Evolutionary conservation across 2,888 invertebrate genomes (phyloP).

Genomic region (Parnassius mnemosyne): DNA sequence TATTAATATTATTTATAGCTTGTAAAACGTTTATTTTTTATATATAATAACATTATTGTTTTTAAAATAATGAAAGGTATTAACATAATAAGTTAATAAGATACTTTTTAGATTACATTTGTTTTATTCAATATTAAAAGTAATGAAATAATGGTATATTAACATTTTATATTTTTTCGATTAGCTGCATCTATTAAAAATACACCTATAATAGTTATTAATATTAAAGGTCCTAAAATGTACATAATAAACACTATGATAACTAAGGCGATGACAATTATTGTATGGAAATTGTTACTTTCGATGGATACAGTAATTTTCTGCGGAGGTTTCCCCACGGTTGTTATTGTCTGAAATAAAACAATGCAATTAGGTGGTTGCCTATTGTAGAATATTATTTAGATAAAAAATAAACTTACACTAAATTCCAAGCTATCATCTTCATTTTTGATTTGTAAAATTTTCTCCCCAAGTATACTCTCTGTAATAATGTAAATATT

Average conservation of each 20-base stretch:
- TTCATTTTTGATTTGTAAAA: constrained; percentile 55
- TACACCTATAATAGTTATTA: constrained; percentile 15
- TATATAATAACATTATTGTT: too few relatives aligned
- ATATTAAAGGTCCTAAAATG: constrained; percentile 48
- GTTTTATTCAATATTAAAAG: too few relatives aligned
- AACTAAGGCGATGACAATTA: constrained; percentile 46
- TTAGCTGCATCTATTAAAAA: background rate
- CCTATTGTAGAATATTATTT: background rate
- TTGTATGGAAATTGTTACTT: constrained; percentile 40
- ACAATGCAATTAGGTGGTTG: constrained; percentile 2
- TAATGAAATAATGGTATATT: too few relatives aligned
- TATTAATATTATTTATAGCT: too few relatives aligned
- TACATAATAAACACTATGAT: constrained; percentile 48
- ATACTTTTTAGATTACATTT: too few relatives aligned
- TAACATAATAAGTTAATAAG: too few relatives aligned
- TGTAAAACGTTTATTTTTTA: too few relatives aligned
- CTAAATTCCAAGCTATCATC: constrained; percentile 57
- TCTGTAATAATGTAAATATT: constrained; percentile 41
- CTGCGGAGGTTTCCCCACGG: constrained; percentile 50
- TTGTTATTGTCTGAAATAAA: constrained; percentile 55
- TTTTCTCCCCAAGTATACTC: constrained; percentile 63
- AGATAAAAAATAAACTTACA: constrained; percentile 43
- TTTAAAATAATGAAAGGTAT: too few relatives aligned
- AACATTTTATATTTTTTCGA: too few relatives aligned
- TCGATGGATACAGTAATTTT: constrained; percentile 41